phyloP scores from a whole-genome alignment of 2,797 vertebrate genomes.

The Malacoctenus gilli region DNA sequence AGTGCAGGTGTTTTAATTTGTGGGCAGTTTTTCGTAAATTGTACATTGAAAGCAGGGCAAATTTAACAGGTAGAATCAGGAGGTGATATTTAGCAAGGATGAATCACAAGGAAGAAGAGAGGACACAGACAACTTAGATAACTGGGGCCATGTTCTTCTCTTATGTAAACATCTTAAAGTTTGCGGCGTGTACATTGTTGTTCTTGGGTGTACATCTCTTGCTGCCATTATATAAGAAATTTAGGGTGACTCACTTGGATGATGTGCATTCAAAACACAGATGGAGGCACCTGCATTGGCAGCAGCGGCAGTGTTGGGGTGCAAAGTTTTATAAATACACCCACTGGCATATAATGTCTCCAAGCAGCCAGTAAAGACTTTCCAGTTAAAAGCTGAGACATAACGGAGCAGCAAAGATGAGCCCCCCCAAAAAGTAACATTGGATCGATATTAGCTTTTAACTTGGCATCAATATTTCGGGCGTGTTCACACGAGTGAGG shows the following conservation, averaged over 20 bases:
- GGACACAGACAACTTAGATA: neutral
- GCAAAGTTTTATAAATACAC: neutral
- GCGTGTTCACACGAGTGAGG: too few species aligned
- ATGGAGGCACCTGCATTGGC: neutral
- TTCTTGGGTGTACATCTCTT: neutral
- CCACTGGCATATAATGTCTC: neutral
- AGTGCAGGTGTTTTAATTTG: slow-evolving; percentile 23
- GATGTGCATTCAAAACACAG: neutral
- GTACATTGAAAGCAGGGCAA: slow-evolving; percentile 2
- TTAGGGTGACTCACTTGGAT: neutral
- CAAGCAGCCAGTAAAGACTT: too few species aligned
- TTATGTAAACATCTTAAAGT: neutral
- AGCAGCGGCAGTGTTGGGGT: neutral
- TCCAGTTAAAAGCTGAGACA: too few species aligned
- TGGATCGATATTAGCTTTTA: too few species aligned
- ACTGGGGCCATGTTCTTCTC: neutral
- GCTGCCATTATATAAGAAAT: neutral
- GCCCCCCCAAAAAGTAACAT: too few species aligned
- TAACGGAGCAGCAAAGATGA: too few species aligned
- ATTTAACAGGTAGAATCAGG: slow-evolving; percentile 17
- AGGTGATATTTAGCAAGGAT: neutral
- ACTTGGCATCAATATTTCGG: too few species aligned
- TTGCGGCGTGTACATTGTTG: neutral
- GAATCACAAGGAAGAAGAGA: neutral
- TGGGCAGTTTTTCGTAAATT: slow-evolving; percentile 7